Evolutionary conservation across 2,888 invertebrate genomes (phyloP), one percentile per base, ranked within the genome.

Genomic region (Griposia aprilina): DNA sequence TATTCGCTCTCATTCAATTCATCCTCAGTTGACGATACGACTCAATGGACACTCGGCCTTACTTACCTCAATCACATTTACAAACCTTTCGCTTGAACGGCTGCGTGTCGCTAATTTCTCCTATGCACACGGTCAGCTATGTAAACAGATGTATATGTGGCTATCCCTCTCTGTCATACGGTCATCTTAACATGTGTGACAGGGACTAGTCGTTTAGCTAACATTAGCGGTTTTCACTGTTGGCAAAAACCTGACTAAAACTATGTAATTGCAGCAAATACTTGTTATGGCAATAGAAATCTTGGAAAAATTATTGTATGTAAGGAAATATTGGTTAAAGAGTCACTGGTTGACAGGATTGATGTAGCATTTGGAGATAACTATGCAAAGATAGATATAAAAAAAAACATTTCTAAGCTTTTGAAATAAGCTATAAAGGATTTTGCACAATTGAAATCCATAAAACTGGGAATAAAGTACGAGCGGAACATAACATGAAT

Each of bases 71-170:
- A 80, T 81, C 74, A 76, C 80, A 87, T 86, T 81, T 87, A 84
- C 86, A 85, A 84, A 88, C 88, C 89, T 89, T 89, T 88, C 88
- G 88, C 88, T 88, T 88, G 69, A 88, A 89, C 86, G 85, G 71
- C 78, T 86, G 84, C 88, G 88, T 86, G 88, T 88, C 80, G 88
- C 81, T 87, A 89, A 89, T 89, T 89, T 89, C 88, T 89, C 88
- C 76, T 82, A 81, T 81, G 83, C 83, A 84, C 82, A 87, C 85
- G 81, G 83, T 85, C 85, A 83, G 83, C 76, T 80, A 89, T 83
- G 76, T 86, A 87, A 85, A 88, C 81, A 88, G 81, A 81, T 84
- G 82, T 77, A 78, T 75, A 77, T 81, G 45, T 67, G 74, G 78
- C 77, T 79, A 74, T 89, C 87, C 79, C 78, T 81, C 84, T 89